phyloP scores from a whole-genome alignment of 2,797 vertebrate species.

The Syngnathus acus region DNA sequence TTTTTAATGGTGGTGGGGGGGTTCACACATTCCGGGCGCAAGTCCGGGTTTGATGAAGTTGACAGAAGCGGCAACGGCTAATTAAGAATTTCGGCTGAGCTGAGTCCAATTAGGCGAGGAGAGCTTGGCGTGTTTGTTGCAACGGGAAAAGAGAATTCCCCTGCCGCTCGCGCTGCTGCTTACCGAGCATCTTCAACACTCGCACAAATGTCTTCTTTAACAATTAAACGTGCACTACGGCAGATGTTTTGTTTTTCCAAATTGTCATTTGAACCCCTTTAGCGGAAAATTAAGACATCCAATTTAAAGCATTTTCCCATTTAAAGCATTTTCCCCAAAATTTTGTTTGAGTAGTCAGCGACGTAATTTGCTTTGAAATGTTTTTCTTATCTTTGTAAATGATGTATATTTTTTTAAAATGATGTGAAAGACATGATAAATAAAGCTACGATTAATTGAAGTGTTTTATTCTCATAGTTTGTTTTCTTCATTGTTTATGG shows the following conservation, averaged over 20 bases:
- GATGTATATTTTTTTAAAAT: no score
- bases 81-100: slow-evolving; percentile 81
- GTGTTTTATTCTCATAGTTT: no score
- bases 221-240: background rate
- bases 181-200: slow-evolving; percentile 4
- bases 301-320: no score
- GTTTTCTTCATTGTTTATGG: no score
- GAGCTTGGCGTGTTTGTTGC: slow-evolving; percentile 52
- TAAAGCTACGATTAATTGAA: no score
- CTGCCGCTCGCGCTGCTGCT: slow-evolving; percentile 41
- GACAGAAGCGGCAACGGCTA: slow-evolving; percentile 72
- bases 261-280: background rate
- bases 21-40: background rate
- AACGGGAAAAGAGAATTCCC: slow-evolving; percentile 58
- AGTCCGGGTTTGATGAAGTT: slow-evolving; percentile 37
- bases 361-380: no score
- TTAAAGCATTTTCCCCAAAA: no score
- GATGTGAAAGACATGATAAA: no score
- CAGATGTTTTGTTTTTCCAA: background rate
- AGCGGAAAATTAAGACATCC: no score
- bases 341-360: no score
- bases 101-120: slow-evolving; percentile 77
- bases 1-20: background rate
- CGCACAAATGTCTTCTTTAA: background rate
- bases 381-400: no score